Evolutionary conservation across 2,888 invertebrate species (phyloP).

Genomic region (Nymphalis polychloros): DNA sequence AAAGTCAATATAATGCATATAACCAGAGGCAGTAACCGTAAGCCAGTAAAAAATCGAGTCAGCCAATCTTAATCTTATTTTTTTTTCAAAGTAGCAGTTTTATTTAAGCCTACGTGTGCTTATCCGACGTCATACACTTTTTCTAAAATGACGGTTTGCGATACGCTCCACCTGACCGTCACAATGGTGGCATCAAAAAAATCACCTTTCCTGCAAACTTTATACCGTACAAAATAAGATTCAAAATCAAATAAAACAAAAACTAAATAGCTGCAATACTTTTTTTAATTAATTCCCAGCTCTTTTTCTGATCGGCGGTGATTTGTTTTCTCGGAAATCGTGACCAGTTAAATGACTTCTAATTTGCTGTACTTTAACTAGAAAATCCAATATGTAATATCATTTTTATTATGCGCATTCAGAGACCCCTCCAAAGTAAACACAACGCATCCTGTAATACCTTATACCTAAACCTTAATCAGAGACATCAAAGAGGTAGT

Average conservation of each 20-base stretch:
- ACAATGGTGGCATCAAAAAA: constrained; percentile 27
- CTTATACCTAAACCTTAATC: constrained; percentile 49
- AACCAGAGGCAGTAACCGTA: no score
- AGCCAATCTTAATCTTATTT: neutral
- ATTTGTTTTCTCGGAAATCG: constrained; percentile 63
- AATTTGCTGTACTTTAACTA: constrained; percentile 37
- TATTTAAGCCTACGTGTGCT: constrained; percentile 33
- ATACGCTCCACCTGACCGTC: constrained; percentile 43
- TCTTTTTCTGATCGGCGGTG: constrained; percentile 56
- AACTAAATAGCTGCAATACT: constrained; percentile 50
- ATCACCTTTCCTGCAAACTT: constrained; percentile 10
- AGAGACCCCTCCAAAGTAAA: constrained; percentile 56
- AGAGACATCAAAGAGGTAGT: constrained; percentile 70
- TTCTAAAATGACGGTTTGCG: constrained; percentile 38
- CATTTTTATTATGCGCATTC: neutral
- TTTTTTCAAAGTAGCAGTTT: neutral
- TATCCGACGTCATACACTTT: constrained; percentile 39
- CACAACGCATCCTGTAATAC: constrained; percentile 66
- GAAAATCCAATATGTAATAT: neutral
- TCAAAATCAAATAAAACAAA: constrained; percentile 32
- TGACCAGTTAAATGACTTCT: constrained; percentile 62
- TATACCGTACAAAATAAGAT: constrained; percentile 27
- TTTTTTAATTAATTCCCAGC: constrained; percentile 69
- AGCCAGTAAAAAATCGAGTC: neutral
- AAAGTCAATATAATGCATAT: no score